Evolutionary conservation across 1,140 invertebrate species (phyloP).

Genomic region (Bombus waltoni): DNA sequence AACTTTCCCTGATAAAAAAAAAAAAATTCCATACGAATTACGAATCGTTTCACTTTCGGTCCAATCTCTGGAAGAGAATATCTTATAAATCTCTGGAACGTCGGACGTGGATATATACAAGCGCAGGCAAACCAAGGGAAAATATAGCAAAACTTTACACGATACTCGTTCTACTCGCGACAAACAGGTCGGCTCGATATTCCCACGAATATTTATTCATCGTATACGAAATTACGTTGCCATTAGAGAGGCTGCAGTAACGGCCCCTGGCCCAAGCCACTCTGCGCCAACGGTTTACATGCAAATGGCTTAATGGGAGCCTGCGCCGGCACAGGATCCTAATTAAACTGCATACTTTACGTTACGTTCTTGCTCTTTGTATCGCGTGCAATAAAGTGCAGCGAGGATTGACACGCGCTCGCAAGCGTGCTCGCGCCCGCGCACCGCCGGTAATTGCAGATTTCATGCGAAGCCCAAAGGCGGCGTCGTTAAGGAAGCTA

Average conservation of each 20-base stretch:
- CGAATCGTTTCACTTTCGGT: too few species aligned
- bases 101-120: neutral
- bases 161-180: neutral
- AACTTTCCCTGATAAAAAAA: too few species aligned
- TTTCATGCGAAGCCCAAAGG: neutral
- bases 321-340: slow-evolving; percentile 2
- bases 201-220: slow-evolving; percentile 20
- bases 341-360: slow-evolving; percentile 48
- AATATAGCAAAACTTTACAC: neutral
- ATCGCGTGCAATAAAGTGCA: slow-evolving; percentile 38
- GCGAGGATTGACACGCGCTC: slow-evolving; percentile 18
- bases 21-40: too few species aligned
- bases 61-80: too few species aligned
- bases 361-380: slow-evolving; percentile 40
- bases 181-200: neutral
- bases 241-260: neutral
- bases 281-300: slow-evolving; percentile 14
- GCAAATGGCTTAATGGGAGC: slow-evolving; percentile 41
- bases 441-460: slow-evolving; percentile 28
- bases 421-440: neutral
- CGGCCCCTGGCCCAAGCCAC: neutral
- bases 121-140: neutral
- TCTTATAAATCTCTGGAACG: neutral
- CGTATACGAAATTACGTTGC: slow-evolving; percentile 15
- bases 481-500: slow-evolving; percentile 31